Base-by-base conservation (phyloP, 2,113 vertebrate genomes). In the Pomatorhinus ruficollis region DNA sequence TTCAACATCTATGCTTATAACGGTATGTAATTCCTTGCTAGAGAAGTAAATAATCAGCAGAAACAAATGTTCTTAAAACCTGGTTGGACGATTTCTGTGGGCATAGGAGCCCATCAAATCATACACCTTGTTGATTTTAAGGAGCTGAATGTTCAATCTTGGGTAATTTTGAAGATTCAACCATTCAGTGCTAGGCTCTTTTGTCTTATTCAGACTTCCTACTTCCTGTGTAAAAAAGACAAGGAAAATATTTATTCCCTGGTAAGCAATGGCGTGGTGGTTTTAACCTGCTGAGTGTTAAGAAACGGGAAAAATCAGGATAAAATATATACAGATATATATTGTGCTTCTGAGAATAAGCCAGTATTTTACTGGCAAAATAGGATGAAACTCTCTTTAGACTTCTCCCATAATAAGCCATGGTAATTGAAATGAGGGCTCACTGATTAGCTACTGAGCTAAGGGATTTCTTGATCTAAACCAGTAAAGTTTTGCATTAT, bases 1-100 rank as follows among this genome's bases (percentile, higher is more conserved):
- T 0, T 0, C 5, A 14, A 1, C 8, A 1, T 80, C 19, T 0
- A 0, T 30, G 0, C 0, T 1, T 95, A 75, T 12, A 0, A 0
- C 0, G 23, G 95, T 96, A 96, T 33, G 83, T 92, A 70, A 37
- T 35, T 42, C 19, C 37, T n/a, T 66, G 30, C 31, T 40, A n/a
- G 64, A 12, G 4, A 66, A 28, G 50, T n/a, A 92, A 74, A 50
- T 30, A 50, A 56, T 27, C 24, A 44, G 30, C 31, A 57, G 66
- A n/a, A 78, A 27, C 16, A n/a, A 16, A 60, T 27, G 28, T 78
- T 84, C 7, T 53, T 77, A 12, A 77, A 65, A 83, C 21, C 16
- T 52, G 13, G 2, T 53, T 52, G 56, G 64, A 65, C 82, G 13
- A 76, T 40, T 82, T 76, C 31, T 89, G 19, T 57, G 40, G 69